These are phyloP conservation scores for Brienomyrus brachyistius DNA, from an alignment of 2,113 vertebrate species.

Conservation along the genomic window DNA sequence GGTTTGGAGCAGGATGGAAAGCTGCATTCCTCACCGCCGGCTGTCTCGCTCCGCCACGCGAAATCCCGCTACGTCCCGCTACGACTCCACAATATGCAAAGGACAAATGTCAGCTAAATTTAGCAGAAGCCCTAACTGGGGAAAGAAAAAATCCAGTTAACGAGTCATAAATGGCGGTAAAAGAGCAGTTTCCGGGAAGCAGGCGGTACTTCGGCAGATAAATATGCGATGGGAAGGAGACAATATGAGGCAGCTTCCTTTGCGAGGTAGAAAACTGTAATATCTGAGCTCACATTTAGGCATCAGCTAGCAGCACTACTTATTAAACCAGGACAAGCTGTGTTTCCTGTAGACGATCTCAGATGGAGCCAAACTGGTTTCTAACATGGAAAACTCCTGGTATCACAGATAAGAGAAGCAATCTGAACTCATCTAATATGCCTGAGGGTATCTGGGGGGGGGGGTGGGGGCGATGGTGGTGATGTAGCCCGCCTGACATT, in stretches of 20 bases:
- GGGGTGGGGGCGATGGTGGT: too few species aligned
- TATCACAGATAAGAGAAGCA: neutral
- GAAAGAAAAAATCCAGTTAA: neutral
- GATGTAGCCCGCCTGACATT: neutral
- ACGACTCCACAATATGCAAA: neutral
- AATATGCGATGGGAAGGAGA: neutral
- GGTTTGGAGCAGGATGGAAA: neutral
- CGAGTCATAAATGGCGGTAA: neutral
- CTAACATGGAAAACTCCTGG: constrained; percentile 1
- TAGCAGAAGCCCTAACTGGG: neutral
- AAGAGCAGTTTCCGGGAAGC: neutral
- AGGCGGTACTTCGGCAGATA: neutral
- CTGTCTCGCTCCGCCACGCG: neutral
- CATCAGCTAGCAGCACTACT: neutral
- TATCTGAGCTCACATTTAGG: neutral
- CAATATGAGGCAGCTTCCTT: neutral
- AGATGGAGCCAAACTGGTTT: neutral
- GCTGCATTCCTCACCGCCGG: neutral
- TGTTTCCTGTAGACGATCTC: neutral
- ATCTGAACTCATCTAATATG: constrained; percentile 7
- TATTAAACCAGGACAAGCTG: neutral
- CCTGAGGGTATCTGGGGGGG: too few species aligned
- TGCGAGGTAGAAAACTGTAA: neutral
- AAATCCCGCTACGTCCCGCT: neutral
- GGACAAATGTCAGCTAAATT: neutral